Evolutionary conservation across 1,140 invertebrate species (phyloP), one percentile per base, ranked within the genome.

Genomic region (Drosophila rufa): DNA sequence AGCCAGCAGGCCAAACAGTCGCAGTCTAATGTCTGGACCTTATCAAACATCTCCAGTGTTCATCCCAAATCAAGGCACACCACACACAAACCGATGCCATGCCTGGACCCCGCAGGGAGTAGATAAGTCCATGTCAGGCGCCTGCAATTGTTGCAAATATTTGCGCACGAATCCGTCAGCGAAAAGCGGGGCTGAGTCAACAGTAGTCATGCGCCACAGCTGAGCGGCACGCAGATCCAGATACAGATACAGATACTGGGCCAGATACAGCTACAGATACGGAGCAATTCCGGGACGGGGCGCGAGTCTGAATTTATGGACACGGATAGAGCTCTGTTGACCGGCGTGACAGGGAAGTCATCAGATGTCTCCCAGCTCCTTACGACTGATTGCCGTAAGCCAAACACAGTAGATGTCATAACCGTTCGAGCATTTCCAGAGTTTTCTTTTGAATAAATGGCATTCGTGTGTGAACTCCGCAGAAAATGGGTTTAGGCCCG

Each of bases 271-370:
- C 45, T 60, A 45, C 40, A 69, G 73, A 82, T 82, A 82, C 48
- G 60, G 25, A 47, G 30, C 36, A 2, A 14, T 7, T 46, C 38
- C 45, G 25, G 46, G 82, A 84, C 80, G 65, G 69, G 69, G 51
- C 73, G 77, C 85, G 77, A 78, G 84, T 68, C 65, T 74, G 57
- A 85, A 87, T 87, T 87, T 87, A 87, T 80, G 81, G 40, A 30
- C 42, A 55, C 19, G 53, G 19, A 15, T 22, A 55, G 36, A 67
- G 80, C 56, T 77, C 73, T 86, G 33, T 76, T 48, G 66, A 53
- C 46, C 66, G 66, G 62, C 46, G 36, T 68, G 66, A 68, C 66
- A 68, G 19, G 46, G 12, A 25, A 68, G 43, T 45, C 45, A 65
- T 33, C 58, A 42, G 30, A 43, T 56, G 38, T 45, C 38, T 19